Conservation (phyloP, 2,113 vertebrate species). For the Hemibagrus wyckioides region DNA sequence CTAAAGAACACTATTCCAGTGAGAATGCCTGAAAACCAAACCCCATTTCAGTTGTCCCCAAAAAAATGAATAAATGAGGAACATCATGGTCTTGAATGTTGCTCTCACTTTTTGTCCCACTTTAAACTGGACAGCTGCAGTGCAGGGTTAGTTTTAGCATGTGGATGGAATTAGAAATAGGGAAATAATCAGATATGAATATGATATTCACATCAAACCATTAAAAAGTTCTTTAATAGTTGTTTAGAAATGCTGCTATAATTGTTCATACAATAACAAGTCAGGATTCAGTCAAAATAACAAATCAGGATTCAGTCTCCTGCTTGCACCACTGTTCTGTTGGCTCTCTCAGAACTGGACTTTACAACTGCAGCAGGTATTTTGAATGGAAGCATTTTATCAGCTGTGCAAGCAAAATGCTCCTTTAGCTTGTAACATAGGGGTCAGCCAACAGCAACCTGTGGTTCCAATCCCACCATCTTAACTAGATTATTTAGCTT, state of each 20-base stretch:
- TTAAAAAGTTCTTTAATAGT: no score
- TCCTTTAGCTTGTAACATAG: neutral
- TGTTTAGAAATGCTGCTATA: neutral
- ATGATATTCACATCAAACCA: no score
- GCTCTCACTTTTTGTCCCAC: neutral
- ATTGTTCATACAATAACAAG: neutral
- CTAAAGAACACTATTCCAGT: neutral
- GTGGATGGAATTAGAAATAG: neutral
- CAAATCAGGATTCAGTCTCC: neutral
- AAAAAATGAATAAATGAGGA: neutral
- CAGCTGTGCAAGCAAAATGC: neutral
- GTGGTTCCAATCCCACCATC: neutral
- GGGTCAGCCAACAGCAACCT: neutral
- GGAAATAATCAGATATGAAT: neutral
- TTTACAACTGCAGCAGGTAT: neutral
- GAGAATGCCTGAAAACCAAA: neutral
- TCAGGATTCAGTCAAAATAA: neutral
- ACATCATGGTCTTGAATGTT: neutral
- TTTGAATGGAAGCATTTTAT: neutral
- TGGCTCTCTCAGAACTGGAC: neutral
- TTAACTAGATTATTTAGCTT: neutral
- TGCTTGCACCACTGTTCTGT: neutral
- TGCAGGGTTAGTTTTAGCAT: neutral
- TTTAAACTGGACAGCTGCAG: neutral
- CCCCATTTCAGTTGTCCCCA: neutral